Percentiles rank a stretch among this genome's conserved stretches.
Conservation (phyloP, 1,140 invertebrate species). For the Drosophila eugracilis region DNA sequence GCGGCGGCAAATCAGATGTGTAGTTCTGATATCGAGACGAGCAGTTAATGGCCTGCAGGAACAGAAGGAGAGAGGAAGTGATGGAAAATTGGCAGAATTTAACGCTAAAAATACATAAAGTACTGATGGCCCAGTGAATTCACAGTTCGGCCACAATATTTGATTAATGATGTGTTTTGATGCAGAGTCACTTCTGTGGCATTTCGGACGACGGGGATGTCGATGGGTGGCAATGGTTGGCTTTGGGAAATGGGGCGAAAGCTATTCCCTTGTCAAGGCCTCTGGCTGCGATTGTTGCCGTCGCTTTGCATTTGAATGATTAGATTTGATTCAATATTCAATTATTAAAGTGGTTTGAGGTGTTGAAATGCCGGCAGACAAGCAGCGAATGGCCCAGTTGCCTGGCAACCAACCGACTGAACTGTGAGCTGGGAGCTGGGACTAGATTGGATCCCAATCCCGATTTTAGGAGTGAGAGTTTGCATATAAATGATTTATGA, state of each 20-base stretch:
- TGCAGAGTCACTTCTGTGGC: slow-evolving; percentile 31
- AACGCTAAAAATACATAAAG: slow-evolving; percentile 62
- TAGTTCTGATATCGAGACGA: slow-evolving; percentile 77
- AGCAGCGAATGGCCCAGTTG: slow-evolving; percentile 22
- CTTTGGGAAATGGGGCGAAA: slow-evolving; percentile 18
- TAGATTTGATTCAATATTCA: slow-evolving; percentile 83
- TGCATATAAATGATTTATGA: slow-evolving; percentile 82
- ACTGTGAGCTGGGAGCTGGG: slow-evolving; percentile 3
- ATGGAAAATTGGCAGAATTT: slow-evolving; percentile 45
- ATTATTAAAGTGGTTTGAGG: slow-evolving; percentile 82
- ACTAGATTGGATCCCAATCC: slow-evolving; percentile 6
- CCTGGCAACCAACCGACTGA: slow-evolving; percentile 25
- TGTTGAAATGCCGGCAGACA: slow-evolving; percentile 75
- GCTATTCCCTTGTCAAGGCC: slow-evolving; percentile 55
- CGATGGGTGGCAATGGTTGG: not conserved
- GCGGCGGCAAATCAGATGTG: slow-evolving; percentile 79
- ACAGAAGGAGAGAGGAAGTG: slow-evolving; percentile 31
- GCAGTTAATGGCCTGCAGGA: slow-evolving; percentile 76
- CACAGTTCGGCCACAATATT: slow-evolving; percentile 56
- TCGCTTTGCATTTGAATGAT: slow-evolving; percentile 80
- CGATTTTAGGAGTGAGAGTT: slow-evolving; percentile 41
- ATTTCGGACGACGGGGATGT: not conserved
- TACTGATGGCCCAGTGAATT: slow-evolving; percentile 46
- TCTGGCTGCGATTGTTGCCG: slow-evolving; percentile 35
- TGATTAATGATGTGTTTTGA: slow-evolving; percentile 73